Base-by-base conservation (phyloP, 2,113 vertebrate species). In the Noctilio leporinus region DNA sequence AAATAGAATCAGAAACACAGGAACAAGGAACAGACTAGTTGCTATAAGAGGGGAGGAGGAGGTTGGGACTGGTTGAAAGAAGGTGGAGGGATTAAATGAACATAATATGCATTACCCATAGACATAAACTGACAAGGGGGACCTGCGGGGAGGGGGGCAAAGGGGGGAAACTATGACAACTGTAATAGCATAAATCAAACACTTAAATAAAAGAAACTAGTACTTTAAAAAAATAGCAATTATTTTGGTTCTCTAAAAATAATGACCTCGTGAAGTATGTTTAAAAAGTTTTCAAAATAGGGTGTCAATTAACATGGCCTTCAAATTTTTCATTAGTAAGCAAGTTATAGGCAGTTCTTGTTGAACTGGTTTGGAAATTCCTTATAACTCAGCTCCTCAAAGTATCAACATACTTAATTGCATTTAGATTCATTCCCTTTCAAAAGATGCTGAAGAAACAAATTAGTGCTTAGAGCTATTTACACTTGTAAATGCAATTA, bases 391-490 rank as follows among this genome's bases (percentile, higher is more conserved):
- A 53, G 30, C 33, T 92, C 45, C 10, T 94, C 40, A 73, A 77
- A 96, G 28, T 95, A 83, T 59, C 43, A 72, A 62, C 30, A 92
- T 22, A 38, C 69, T 88, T 65, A 83, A 55, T 89, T 92, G 51
- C 70, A 73, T 84, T 96, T 90, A 87, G 40, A 62, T 94, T 94
- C 86, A 81, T 96, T 87, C 30, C 5, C 35, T 84, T 92, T 93
- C 24, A 85, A 90, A 77, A 91, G 16, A 67, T 96, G 15, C 85
- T 90, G 35, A 83, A 86, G 33, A 96, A 94, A 94, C 67, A 92
- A 85, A 86, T 75, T 59, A 55, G 85, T 95, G 6, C 86, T 97
- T 62, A 92, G n/a, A 93, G 70, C 49, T 89, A 30, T 96, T 94
- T 91, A 73, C 35, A 24, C 19, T 47, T 97, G 8, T 86, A 97